phyloP scores from a whole-genome alignment of 2,113 vertebrate species.

The Oenanthe oenanthe region DNA sequence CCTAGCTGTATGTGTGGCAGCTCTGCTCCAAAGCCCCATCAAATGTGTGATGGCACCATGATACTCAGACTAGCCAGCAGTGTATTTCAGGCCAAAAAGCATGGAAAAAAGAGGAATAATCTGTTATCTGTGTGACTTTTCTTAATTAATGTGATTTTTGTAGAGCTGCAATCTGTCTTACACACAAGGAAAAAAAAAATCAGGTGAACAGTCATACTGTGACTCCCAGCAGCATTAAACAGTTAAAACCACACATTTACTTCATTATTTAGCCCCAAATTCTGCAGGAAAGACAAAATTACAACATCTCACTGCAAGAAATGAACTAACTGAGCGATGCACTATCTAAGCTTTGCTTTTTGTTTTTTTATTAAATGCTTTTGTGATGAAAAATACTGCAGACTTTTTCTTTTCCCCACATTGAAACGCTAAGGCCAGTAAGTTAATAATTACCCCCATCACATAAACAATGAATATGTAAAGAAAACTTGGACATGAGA shows the following conservation, averaged over 20 bases:
- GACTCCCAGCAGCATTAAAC: background rate
- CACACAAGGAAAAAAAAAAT: background rate
- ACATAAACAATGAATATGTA: fast-evolving
- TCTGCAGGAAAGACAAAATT: background rate
- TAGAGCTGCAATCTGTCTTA: background rate
- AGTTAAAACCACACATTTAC: fast-evolving
- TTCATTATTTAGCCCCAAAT: background rate
- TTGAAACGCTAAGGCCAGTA: background rate
- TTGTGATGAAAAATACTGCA: background rate
- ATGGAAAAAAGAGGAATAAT: background rate
- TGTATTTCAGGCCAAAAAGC: background rate
- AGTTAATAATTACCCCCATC: background rate
- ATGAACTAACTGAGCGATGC: background rate
- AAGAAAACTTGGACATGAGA: background rate
- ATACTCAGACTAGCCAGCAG: fast-evolving
- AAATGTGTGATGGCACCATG: background rate
- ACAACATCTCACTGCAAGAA: background rate
- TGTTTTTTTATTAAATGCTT: background rate
- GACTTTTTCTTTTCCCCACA: background rate
- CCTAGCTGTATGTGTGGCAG: fast-evolving
- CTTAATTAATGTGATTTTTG: background rate
- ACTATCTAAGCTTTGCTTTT: background rate
- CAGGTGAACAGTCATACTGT: background rate
- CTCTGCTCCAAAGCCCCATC: background rate
- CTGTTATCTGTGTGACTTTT: background rate